Conservation (phyloP, 1,140 invertebrate species). For the Nebria ingens region DNA sequence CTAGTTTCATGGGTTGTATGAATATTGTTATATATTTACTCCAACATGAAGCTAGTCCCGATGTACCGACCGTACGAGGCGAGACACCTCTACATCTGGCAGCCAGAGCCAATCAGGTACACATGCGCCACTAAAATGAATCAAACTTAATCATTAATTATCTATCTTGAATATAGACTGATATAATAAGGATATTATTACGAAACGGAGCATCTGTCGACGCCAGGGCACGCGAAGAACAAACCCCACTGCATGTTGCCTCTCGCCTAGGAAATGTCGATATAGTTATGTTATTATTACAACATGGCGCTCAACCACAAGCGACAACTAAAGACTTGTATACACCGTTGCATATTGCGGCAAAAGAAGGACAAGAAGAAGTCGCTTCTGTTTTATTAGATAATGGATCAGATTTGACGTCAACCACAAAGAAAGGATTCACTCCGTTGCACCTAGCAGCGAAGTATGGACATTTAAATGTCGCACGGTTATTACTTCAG, state of each 20-base stretch:
- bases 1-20: slow-evolving; percentile 99
- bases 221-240: slow-evolving; percentile 82
- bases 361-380: slow-evolving; percentile 92
- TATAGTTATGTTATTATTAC: slow-evolving; percentile 81
- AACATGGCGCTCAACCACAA: slow-evolving; percentile 81
- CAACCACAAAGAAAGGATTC: slow-evolving; percentile 94
- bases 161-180: slow-evolving; percentile 52
- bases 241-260: slow-evolving; percentile 90
- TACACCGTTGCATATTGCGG: slow-evolving; percentile 94
- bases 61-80: slow-evolving; percentile 89
- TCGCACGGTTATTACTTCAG: slow-evolving; percentile 80
- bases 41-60: slow-evolving; percentile 87
- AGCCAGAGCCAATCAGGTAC: slow-evolving; percentile 84
- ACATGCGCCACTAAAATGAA: background rate
- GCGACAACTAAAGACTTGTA: slow-evolving; percentile 89
- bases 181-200: slow-evolving; percentile 90
- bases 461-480: slow-evolving; percentile 93
- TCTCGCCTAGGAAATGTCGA: slow-evolving; percentile 85
- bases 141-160: background rate
- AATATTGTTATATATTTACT: slow-evolving; percentile 96
- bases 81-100: slow-evolving; percentile 97
- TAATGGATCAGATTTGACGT: slow-evolving; percentile 80
- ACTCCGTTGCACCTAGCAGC: slow-evolving; percentile 94
- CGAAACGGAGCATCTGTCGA: slow-evolving; percentile 91
- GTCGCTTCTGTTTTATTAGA: slow-evolving; percentile 86